Percentiles rank a stretch among this genome's conserved stretches.
Conservation (phyloP, 2,797 vertebrate species). For the Oreortyx pictus region DNA sequence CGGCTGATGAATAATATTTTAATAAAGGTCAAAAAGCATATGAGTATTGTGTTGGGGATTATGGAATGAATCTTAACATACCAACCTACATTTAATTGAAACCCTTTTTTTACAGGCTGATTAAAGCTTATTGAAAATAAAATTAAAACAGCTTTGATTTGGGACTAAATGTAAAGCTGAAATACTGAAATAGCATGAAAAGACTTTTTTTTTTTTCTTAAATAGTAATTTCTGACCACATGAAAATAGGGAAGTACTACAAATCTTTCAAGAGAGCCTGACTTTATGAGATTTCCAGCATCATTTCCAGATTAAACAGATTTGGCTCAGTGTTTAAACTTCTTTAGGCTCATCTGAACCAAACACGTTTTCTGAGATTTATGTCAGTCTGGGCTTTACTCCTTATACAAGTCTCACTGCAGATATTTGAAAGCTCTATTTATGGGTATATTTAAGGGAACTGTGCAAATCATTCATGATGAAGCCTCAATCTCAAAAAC, state of each 20-base stretch:
- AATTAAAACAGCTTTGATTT: background rate
- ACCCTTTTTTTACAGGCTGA: background rate
- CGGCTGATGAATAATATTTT: background rate
- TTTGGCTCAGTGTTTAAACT: background rate
- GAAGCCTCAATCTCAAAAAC: background rate
- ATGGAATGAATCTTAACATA: background rate
- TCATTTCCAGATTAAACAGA: conserved; percentile 52
- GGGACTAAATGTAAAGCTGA: background rate
- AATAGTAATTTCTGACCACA: conserved; percentile 39
- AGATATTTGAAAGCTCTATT: background rate
- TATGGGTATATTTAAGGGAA: background rate
- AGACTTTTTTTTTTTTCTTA: background rate
- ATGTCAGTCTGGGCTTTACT: background rate
- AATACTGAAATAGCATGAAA: conserved; percentile 24
- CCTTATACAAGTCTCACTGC: background rate
- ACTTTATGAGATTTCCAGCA: conserved; percentile 40
- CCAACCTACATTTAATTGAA: background rate
- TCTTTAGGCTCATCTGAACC: background rate
- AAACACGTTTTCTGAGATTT: conserved; percentile 29
- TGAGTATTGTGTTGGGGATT: background rate
- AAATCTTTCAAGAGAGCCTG: conserved; percentile 41
- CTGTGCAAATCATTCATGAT: background rate
- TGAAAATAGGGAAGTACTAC: conserved; percentile 38
- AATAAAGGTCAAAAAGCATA: background rate
- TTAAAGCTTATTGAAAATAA: background rate